Conservation (phyloP, 2,888 invertebrate genomes). For the Tipula confusa region DNA sequence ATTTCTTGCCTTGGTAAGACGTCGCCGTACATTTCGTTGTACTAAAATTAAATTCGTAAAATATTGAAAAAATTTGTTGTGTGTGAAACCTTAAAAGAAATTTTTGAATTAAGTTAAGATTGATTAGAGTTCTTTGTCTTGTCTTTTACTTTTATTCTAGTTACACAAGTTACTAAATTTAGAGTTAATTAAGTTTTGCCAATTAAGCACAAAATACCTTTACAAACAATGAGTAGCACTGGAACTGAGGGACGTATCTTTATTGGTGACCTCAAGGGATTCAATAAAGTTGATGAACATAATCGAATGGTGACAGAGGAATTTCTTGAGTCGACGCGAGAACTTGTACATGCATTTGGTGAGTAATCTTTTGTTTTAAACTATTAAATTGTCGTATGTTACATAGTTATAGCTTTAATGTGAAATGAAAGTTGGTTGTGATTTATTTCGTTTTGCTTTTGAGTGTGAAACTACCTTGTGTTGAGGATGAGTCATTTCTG, state of each 20-base stretch:
- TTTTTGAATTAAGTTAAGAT: too few species aligned
- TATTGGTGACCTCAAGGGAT: slow-evolving; percentile 49
- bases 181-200: not conserved
- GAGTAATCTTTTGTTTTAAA: slow-evolving; percentile 44
- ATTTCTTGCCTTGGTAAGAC: not conserved
- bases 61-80: not conserved
- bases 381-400: slow-evolving; percentile 26
- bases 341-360: slow-evolving; percentile 63
- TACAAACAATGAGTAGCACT: not conserved
- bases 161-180: not conserved
- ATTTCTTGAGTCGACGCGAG: slow-evolving; percentile 60
- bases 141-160: not conserved
- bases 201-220: not conserved
- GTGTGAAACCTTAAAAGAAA: too few species aligned
- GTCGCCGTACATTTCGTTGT: not conserved
- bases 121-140: not conserved
- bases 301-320: slow-evolving; percentile 57
- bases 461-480: not conserved
- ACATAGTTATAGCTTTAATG: too few species aligned
- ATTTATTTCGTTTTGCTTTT: not conserved
- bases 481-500: not conserved
- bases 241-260: slow-evolving; percentile 40
- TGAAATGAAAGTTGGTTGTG: not conserved
- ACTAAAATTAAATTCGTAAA: not conserved
- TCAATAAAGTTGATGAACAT: slow-evolving; percentile 52